Conservation (phyloP, 2,113 vertebrate genomes). For the Poeciliopsis turrubarensis region DNA sequence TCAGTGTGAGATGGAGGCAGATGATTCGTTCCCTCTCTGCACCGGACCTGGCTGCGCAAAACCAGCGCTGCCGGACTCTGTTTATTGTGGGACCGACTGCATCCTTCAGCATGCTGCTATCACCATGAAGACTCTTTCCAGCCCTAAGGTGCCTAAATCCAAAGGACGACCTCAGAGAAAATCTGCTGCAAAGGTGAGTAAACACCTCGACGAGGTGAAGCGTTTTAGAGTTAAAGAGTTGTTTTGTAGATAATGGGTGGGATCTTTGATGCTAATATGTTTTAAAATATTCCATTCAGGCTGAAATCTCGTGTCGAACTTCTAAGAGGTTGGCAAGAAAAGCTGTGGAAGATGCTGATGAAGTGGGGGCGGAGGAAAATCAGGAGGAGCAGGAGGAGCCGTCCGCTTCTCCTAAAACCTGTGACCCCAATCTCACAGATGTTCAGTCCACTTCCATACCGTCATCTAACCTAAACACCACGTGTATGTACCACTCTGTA, state of each 20-base stretch:
- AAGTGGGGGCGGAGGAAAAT: slow-evolving; percentile 57
- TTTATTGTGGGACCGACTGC: slow-evolving; percentile 94
- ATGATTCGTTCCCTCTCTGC: slow-evolving; percentile 81
- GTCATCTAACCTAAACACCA: slow-evolving; percentile 87
- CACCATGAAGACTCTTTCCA: slow-evolving; percentile 88
- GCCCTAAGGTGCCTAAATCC: slow-evolving; percentile 83
- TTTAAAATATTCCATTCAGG: slow-evolving; percentile 44
- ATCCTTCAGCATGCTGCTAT: slow-evolving; percentile 92
- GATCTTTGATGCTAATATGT: slow-evolving; percentile 5
- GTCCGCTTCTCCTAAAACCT: slow-evolving; percentile 81
- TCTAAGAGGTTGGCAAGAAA: slow-evolving; percentile 78
- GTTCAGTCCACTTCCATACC: slow-evolving; percentile 85
- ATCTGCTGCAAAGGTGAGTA: slow-evolving; percentile 81
- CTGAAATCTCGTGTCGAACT: slow-evolving; percentile 55
- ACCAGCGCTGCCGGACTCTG: slow-evolving; percentile 87
- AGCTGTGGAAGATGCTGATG: slow-evolving; percentile 74
- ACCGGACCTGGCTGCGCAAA: slow-evolving; percentile 89
- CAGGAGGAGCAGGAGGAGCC: slow-evolving; percentile 60
- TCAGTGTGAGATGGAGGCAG: slow-evolving; percentile 57
- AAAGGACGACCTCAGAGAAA: slow-evolving; percentile 77
- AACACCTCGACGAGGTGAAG: not conserved
- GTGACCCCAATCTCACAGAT: slow-evolving; percentile 91
- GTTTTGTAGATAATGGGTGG: not conserved
- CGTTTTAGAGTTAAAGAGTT: not conserved
- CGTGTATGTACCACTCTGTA: slow-evolving; percentile 93